Evolutionary conservation across 2,888 invertebrate species (phyloP).

Genomic region (Bedellia somnulentella): DNA sequence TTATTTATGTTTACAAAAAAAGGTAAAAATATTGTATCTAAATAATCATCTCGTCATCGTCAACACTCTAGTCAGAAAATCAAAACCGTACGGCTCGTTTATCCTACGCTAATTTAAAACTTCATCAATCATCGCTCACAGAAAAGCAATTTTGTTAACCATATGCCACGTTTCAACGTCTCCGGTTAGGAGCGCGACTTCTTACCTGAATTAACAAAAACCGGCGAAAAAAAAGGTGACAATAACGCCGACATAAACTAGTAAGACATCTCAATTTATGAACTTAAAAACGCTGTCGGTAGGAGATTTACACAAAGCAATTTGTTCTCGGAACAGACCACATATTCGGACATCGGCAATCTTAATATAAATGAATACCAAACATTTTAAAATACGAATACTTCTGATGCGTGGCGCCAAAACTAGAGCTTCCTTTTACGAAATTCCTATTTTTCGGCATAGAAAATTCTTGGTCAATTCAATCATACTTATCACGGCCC

Average conservation of each 20-base stretch:
- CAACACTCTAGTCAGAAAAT: too few relatives aligned
- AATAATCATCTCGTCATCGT: not conserved
- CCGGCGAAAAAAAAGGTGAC: constrained; percentile 37
- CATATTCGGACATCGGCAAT: constrained; percentile 19
- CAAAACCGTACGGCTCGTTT: too few relatives aligned
- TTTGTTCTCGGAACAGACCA: constrained; percentile 23
- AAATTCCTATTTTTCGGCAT: constrained; percentile 11
- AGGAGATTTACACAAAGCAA: constrained; percentile 11
- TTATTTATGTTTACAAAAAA: too few relatives aligned
- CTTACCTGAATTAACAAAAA: constrained; percentile 32
- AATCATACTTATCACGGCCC: constrained; percentile 30
- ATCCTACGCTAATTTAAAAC: constrained; percentile 32
- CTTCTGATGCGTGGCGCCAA: constrained; percentile 17
- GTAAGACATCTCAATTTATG: constrained; percentile 51
- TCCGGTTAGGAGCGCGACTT: constrained; percentile 9
- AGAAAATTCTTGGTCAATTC: constrained; percentile 18
- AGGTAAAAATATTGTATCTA: too few relatives aligned
- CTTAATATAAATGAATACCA: constrained; percentile 19
- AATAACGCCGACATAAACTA: constrained; percentile 37
- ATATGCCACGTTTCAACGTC: constrained; percentile 23
- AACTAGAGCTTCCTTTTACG: constrained; percentile 8
- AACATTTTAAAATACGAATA: constrained; percentile 19
- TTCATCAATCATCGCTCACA: constrained; percentile 44
- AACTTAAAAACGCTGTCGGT: constrained; percentile 16
- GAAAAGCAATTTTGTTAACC: constrained; percentile 35